These are phyloP conservation scores for Calliphora vomitoria DNA, from an alignment of 2,888 invertebrate genomes.

Conservation along the genomic window DNA sequence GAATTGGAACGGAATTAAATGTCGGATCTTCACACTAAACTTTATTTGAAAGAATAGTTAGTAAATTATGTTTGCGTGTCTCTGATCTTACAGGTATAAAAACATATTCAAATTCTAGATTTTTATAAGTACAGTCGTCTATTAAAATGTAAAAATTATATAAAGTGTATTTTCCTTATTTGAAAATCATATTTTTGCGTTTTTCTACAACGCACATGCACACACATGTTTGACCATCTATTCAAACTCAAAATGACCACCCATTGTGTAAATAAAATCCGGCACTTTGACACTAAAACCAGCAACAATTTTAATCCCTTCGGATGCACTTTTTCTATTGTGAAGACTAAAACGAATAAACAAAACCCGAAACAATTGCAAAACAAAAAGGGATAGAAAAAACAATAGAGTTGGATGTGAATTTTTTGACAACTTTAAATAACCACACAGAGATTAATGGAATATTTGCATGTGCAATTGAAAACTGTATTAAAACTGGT, in stretches of 20 bases:
- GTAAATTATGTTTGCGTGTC: too few relatives aligned
- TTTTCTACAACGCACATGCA: too few relatives aligned
- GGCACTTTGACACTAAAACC: not conserved
- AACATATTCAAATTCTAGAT: too few relatives aligned
- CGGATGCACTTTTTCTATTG: constrained; percentile 43
- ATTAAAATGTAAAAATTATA: too few relatives aligned
- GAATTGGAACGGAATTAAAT: too few relatives aligned
- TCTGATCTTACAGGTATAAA: too few relatives aligned
- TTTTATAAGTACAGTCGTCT: too few relatives aligned
- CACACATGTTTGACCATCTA: constrained; percentile 29
- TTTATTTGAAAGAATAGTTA: too few relatives aligned
- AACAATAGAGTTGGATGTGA: constrained; percentile 38
- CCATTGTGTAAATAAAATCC: constrained; percentile 58
- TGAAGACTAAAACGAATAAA: constrained; percentile 46
- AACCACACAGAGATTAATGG: constrained; percentile 51
- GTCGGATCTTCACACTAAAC: too few relatives aligned
- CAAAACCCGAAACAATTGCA: constrained; percentile 40
- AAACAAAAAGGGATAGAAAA: constrained; percentile 25
- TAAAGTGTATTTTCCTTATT: too few relatives aligned
- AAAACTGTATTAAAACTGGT: constrained; percentile 34
- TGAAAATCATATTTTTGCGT: not conserved
- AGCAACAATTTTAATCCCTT: constrained; percentile 59
- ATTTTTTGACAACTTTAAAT: constrained; percentile 57
- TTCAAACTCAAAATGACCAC: constrained; percentile 59
- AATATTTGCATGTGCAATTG: constrained; percentile 61